Evolutionary conservation across 2,797 vertebrate genomes (phyloP).

Genomic region (Liasis olivaceus): DNA sequence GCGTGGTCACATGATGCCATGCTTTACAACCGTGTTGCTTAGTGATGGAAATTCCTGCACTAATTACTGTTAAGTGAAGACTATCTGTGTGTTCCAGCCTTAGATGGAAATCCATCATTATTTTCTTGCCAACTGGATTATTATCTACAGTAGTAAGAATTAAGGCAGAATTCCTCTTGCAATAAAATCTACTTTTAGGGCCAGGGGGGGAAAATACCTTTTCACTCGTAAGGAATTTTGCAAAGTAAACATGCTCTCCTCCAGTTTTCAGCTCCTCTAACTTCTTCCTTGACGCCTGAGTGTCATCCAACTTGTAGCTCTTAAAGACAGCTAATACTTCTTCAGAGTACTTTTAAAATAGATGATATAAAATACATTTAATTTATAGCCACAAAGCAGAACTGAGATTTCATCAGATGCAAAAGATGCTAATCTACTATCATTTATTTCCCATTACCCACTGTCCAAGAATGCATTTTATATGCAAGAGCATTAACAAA

Average conservation of each 20-base stretch:
- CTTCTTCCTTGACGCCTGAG: constrained; percentile 94
- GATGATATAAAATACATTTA: background rate
- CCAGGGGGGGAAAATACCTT: constrained; percentile 79
- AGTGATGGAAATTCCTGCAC: background rate
- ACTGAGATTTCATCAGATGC: background rate
- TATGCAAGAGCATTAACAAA: background rate
- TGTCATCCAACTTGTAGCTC: constrained; percentile 97
- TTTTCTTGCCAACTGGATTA: background rate
- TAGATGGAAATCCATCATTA: background rate
- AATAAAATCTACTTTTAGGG: background rate
- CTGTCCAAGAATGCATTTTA: background rate
- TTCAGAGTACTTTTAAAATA: constrained; percentile 86
- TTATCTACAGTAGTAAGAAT: background rate
- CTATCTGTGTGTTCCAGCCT: background rate
- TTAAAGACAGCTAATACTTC: constrained; percentile 97
- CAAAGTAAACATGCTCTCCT: constrained; percentile 96
- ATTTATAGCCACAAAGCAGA: background rate
- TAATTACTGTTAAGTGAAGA: background rate
- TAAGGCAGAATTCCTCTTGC: background rate
- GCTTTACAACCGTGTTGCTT: background rate
- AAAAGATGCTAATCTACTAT: background rate
- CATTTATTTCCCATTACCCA: background rate
- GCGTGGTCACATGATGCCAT: background rate
- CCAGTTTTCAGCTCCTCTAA: constrained; percentile 90
- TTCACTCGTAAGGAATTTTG: constrained; percentile 98